Evolutionary conservation across 2,113 vertebrate species (phyloP), one percentile per base, ranked within the genome.

Genomic region (Platichthys flesus): DNA sequence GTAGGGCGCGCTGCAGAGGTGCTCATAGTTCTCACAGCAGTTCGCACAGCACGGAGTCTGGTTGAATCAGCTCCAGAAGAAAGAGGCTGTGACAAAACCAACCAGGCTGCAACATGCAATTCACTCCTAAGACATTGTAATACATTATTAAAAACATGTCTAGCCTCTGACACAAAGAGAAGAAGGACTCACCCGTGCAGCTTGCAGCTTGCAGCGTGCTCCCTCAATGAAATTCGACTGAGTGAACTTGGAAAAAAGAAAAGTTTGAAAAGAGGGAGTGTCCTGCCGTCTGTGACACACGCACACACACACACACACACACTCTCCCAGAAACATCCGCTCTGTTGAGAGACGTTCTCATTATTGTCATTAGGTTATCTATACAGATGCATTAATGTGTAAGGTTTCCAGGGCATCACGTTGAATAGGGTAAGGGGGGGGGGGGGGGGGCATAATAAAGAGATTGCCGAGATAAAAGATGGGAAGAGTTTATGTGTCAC

Each of bases 151-250:
- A 1, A 52, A 20, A 9, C 16, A 51, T 6, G 16, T 49, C 45
- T 16, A 49, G 45, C 45, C 51, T 52, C 51, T 20, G 18, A 52
- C 8, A n/a, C 20, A 52, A 52, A 52, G 16, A 52, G n/a, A 2
- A 14, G 51, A n/a, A 20, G 51, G 18, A 83, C 88, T 90, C 54
- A 90, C 90, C 71, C 18, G 60, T 26, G 35, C 45, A 24, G 15
- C 18, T 64, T 26, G 35, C 45, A 24, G 15, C 5, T 2, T 40
- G 37, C 37, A 40, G 37, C 65, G 45, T 71, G 52, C 21, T 13
- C 54, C 26, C n/a, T 14, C 7, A 52, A 20, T 52, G 20, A 3
- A 52, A 8, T n/a, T 2, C 20, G 20, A 52, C 1, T 9, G 45
- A 49, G 45, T 5, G 45, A 52, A n/a, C 7, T 52, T 9, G n/a